phyloP scores from a whole-genome alignment of 2,888 invertebrate species.

The Ectropis crepuscularia region DNA sequence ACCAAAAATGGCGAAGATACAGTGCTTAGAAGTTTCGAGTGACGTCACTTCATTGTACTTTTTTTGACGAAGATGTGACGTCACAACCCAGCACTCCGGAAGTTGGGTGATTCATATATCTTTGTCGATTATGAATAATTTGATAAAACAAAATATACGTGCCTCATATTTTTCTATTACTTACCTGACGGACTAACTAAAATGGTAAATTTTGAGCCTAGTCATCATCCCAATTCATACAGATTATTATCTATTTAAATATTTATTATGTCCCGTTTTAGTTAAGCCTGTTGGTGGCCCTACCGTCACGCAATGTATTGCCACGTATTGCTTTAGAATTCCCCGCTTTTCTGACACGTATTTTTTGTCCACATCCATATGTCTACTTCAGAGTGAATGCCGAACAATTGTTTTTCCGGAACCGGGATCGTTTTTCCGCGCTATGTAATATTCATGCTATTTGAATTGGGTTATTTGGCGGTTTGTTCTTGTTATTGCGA shows the following conservation, averaged over 20 bases:
- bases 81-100: too few species aligned
- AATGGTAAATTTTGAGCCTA: too few species aligned
- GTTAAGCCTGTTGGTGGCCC: conserved; percentile 4
- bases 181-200: too few species aligned
- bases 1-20: too few species aligned
- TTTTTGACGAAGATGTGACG: too few species aligned
- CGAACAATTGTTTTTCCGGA: conserved; percentile 46
- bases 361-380: conserved; percentile 50
- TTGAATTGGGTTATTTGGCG: conserved; percentile 36
- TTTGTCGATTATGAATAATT: too few species aligned
- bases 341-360: conserved; percentile 41
- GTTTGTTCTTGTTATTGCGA: conserved; percentile 21
- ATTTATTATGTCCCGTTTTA: conserved; percentile 1
- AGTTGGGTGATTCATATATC: too few species aligned
- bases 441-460: conserved; percentile 31
- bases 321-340: conserved; percentile 54
- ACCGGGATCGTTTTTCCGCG: conserved; percentile 36
- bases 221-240: not conserved
- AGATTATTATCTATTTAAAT: not conserved
- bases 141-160: too few species aligned
- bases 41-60: too few species aligned
- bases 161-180: too few species aligned
- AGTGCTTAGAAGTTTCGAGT: too few species aligned
- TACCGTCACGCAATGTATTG: conserved; percentile 24
- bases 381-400: conserved; percentile 44